Conservation (phyloP, 1,140 invertebrate genomes). For the Cydia strobilella region DNA sequence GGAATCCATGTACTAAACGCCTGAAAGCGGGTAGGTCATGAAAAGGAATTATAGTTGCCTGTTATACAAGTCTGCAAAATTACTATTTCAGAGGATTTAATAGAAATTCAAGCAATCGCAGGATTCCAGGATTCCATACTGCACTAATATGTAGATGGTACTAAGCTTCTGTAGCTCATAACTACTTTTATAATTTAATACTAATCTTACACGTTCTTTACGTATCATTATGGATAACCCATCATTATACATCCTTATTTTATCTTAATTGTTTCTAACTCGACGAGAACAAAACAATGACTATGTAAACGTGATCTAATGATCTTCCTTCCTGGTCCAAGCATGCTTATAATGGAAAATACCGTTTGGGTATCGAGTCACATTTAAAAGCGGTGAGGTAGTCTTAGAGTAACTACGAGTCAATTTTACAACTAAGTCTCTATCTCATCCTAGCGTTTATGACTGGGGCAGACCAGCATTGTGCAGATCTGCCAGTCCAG, state of each 20-base stretch:
- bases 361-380: too few species aligned
- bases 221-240: neutral
- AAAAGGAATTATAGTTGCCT: too few species aligned
- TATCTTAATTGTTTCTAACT: conserved; percentile 12
- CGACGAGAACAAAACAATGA: conserved; percentile 3
- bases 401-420: too few species aligned
- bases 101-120: neutral
- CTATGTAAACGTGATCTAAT: neutral
- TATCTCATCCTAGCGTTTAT: too few species aligned
- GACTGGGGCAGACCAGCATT: too few species aligned
- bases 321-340: neutral
- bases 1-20: too few species aligned
- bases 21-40: too few species aligned
- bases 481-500: too few species aligned
- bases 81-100: too few species aligned
- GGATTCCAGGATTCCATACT: neutral
- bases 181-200: neutral
- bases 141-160: neutral
- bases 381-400: too few species aligned
- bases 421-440: too few species aligned
- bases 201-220: neutral
- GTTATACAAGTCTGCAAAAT: too few species aligned
- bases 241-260: neutral
- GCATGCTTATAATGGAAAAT: neutral
- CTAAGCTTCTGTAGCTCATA: neutral